Conservation (phyloP, 2,113 vertebrate species). For the Myotis lucifugus region DNA sequence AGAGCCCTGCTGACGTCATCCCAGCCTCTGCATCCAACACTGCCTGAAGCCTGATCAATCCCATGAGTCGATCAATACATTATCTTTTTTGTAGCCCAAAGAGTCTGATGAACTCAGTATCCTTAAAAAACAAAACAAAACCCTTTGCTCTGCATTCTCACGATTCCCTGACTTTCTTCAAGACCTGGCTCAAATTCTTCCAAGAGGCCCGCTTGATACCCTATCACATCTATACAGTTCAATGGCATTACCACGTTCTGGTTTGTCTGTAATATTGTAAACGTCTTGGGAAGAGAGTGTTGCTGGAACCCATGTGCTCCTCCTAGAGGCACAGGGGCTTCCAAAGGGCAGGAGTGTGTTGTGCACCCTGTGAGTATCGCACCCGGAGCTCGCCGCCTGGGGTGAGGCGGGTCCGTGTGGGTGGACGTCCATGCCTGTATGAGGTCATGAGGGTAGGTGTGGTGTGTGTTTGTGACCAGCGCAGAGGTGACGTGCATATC, state of each 20-base stretch:
- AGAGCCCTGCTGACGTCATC: neutral
- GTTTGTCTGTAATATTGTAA: neutral
- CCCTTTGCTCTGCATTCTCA: neutral
- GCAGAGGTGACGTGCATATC: neutral
- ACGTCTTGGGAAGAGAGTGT: neutral
- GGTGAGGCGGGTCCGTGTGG: neutral
- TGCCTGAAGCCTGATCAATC: neutral
- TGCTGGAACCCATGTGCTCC: neutral
- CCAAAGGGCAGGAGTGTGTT: rapidly evolving
- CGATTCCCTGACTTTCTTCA: neutral
- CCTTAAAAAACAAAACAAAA: neutral
- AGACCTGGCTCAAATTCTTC: neutral
- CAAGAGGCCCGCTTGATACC: neutral
- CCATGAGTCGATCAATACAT: neutral
- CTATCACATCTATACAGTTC: neutral
- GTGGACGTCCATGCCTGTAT: neutral
- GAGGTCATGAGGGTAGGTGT: neutral
- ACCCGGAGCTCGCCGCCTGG: neutral
- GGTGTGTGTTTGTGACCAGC: neutral
- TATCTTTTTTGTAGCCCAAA: neutral
- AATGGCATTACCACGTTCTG: neutral
- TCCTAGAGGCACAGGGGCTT: neutral
- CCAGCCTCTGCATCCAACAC: neutral
- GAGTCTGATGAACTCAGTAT: neutral
- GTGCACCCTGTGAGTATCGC: neutral